Evolutionary conservation across 2,797 vertebrate species (phyloP).

Genomic region (Chromis chromis): DNA sequence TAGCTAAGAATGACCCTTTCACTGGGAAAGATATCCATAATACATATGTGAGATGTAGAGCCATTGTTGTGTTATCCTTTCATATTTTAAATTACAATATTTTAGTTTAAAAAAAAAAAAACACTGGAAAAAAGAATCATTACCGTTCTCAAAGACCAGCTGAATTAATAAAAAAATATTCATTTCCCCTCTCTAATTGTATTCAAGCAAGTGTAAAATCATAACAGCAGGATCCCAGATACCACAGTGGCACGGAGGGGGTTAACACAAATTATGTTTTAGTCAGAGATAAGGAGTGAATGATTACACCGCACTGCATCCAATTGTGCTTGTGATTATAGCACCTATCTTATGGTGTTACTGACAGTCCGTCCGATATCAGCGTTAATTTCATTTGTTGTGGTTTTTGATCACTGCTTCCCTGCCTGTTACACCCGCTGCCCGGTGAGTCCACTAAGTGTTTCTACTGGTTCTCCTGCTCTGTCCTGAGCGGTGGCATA

Average conservation of each 20-base stretch:
- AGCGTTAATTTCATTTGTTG: constrained; percentile 75
- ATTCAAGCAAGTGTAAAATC: constrained; percentile 66
- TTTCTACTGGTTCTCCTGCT: constrained; percentile 56
- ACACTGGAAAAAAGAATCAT: constrained; percentile 62
- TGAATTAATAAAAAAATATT: constrained; percentile 48
- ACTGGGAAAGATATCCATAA: constrained; percentile 11
- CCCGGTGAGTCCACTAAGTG: constrained; percentile 68
- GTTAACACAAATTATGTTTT: constrained; percentile 69
- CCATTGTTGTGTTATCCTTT: constrained; percentile 47
- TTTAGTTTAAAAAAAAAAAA: constrained; percentile 36
- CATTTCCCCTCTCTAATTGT: constrained; percentile 51
- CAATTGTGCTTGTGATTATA: constrained; percentile 70
- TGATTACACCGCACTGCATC: constrained; percentile 69
- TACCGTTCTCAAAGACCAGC: constrained; percentile 62
- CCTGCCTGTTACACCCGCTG: constrained; percentile 56
- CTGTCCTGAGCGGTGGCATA: constrained; percentile 74
- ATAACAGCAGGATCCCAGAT: constrained; percentile 57
- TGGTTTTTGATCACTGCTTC: constrained; percentile 57
- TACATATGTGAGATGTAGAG: constrained; percentile 15
- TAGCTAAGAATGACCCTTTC: constrained; percentile 26
- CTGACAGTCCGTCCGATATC: constrained; percentile 64
- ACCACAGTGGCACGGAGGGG: constrained; percentile 47
- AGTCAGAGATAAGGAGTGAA: constrained; percentile 75
- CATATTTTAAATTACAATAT: constrained; percentile 48
- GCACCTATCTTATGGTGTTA: constrained; percentile 62